Evolutionary conservation across 1,140 invertebrate genomes (phyloP).

Genomic region (Danaus melanippus): DNA sequence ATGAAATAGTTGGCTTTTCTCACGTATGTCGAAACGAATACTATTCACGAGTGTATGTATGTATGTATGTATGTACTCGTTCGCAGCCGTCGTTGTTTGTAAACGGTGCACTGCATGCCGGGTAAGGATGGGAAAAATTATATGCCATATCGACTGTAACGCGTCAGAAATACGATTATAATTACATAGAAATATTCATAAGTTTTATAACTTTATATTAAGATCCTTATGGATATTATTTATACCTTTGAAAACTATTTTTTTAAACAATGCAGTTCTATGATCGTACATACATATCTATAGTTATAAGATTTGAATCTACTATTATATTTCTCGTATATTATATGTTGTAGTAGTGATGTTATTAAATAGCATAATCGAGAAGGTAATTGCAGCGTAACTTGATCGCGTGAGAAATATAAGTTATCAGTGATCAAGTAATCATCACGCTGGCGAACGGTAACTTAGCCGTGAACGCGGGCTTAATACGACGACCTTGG

Average conservation of each 20-base stretch:
- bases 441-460: slow-evolving; percentile 2
- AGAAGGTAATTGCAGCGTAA: slow-evolving; percentile 10
- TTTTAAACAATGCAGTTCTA: too few species aligned
- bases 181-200: not conserved
- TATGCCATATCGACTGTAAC: slow-evolving; percentile 9
- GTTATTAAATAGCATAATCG: not conserved
- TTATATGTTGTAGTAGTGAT: too few species aligned
- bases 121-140: slow-evolving; percentile 23
- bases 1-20: not conserved
- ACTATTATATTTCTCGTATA: too few species aligned
- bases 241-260: too few species aligned
- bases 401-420: slow-evolving; percentile 19
- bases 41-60: slow-evolving; percentile 28
- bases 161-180: not conserved
- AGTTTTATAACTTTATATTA: too few species aligned
- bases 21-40: slow-evolving; percentile 36
- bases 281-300: too few species aligned
- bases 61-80: slow-evolving; percentile 42
- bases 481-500: too few species aligned
- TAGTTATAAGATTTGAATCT: too few species aligned
- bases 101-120: slow-evolving; percentile 43
- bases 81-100: slow-evolving; percentile 48
- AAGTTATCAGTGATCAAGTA: slow-evolving; percentile 16
- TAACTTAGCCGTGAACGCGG: too few species aligned
- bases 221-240: too few species aligned